Percentiles rank a stretch among this genome's conserved stretches.
phyloP scores from a whole-genome alignment of 2,797 vertebrate genomes.

The Acanthurus lineatus region DNA sequence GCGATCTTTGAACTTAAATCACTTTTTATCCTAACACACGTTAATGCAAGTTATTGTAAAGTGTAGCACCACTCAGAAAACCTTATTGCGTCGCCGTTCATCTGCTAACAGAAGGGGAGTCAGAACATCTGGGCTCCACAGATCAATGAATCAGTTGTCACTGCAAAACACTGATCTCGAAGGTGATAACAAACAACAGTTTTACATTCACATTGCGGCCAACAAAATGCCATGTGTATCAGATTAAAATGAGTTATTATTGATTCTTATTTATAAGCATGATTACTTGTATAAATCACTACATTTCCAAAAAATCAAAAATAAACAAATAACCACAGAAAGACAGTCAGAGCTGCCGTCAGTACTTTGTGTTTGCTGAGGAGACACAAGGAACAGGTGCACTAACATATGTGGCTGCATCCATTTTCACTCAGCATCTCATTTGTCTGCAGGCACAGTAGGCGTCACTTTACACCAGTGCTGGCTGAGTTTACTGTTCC shows the following conservation, averaged over 20 bases:
- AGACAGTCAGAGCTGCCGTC: too few relatives aligned
- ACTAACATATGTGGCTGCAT: slow-evolving; percentile 28
- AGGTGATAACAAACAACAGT: slow-evolving; percentile 32
- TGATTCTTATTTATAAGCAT: background rate
- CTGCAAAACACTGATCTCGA: slow-evolving; percentile 18
- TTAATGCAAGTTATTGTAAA: slow-evolving; percentile 48
- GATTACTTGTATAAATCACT: background rate
- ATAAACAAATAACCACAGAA: too few relatives aligned
- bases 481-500: slow-evolving; percentile 6
- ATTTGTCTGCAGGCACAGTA: slow-evolving; percentile 55
- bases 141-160: slow-evolving; percentile 15
- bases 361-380: slow-evolving; percentile 13
- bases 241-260: slow-evolving; percentile 5
- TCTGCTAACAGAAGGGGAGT: slow-evolving; percentile 34
- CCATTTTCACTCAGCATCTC: slow-evolving; percentile 31
- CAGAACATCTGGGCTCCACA: slow-evolving; percentile 31
- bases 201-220: slow-evolving; percentile 26
- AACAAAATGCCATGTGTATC: slow-evolving; percentile 1
- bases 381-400: background rate
- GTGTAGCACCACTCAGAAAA: slow-evolving; percentile 63
- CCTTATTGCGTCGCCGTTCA: slow-evolving; percentile 65
- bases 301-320: too few relatives aligned
- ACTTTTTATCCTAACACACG: slow-evolving; percentile 10
- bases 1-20: background rate
- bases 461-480: slow-evolving; percentile 17